Base-by-base conservation (phyloP, 2,888 invertebrate species). In the Pristionchus exspectatus region DNA sequence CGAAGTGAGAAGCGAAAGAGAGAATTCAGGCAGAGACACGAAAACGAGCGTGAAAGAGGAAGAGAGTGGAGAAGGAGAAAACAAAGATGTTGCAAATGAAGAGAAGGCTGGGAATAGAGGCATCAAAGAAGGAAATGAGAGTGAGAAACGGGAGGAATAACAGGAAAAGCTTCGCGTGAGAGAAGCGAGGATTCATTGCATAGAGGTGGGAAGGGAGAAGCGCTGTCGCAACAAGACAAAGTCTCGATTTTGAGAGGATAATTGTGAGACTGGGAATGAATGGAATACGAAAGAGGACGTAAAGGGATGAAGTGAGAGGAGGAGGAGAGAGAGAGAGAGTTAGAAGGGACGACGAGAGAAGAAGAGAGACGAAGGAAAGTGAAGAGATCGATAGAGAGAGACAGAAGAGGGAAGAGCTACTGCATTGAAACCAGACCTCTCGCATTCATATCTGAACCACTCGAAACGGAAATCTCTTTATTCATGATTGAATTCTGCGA, bases 281-380 rank as follows among this genome's bases (percentile, higher is more conserved):
- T 81, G 81, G 81, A 81, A 81, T 81, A 81, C 81, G 81, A 81
- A 81, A 81, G 50, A 81, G 81, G 81, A 81, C 81, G 81, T 81
- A 81, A 81, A 50, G 81, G 54, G 81, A 81, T 14, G 50, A 77
- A 81, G 81, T 81, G 81, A 81, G 81, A 81, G 50, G 74, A 77
- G 33, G 18, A 33, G 27, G 27, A 27, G 27, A 83, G 38, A 89
- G 85, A 85, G 66, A 27, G 59, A 69, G 85, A 87, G 88, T 89
- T 72, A 83, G 56, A 38, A n/a, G 69, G 66, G 44, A 50, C 59
- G 77, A 87, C 63, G 85, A 85, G 87, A 88, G 87, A 86, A 81
- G 89, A 85, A 87, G 90, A 88, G 90, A 90, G 90, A 66, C 14
- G 69, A 24, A 10, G 66, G 74, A 56, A 88, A 88, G 12, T 59